These are phyloP conservation scores for Lontra canadensis DNA, from an alignment of 2,113 vertebrate species.

Conservation along the genomic window DNA sequence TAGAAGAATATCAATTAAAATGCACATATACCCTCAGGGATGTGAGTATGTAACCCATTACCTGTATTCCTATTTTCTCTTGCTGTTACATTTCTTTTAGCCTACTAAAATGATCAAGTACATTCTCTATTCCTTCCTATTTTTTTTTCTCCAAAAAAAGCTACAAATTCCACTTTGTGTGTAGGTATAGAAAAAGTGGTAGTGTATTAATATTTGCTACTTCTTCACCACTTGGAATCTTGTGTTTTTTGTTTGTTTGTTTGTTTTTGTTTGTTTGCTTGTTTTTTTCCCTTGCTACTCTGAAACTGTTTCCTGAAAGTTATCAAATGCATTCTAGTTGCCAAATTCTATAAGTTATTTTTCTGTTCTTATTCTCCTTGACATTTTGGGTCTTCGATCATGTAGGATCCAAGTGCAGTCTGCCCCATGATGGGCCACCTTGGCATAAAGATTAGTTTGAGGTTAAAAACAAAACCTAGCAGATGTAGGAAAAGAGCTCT, in stretches of 20 bases:
- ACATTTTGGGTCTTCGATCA: neutral
- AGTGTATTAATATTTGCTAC: neutral
- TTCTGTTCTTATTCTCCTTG: neutral
- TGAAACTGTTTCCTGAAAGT: neutral
- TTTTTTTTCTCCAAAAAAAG: neutral
- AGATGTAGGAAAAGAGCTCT: neutral
- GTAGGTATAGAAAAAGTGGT: neutral
- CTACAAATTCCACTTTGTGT: neutral
- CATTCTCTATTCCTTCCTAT: neutral
- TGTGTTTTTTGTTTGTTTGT: neutral
- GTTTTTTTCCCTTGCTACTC: neutral
- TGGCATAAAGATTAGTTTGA: neutral
- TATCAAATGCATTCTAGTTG: neutral
- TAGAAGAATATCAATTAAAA: neutral
- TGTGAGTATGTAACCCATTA: neutral
- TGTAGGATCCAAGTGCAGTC: neutral
- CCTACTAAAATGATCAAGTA: neutral
- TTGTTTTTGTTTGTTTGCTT: too few species aligned
- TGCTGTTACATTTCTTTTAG: neutral
- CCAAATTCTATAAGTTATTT: neutral
- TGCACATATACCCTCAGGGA: neutral
- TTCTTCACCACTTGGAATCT: neutral
- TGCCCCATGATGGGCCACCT: neutral
- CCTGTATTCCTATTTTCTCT: neutral
- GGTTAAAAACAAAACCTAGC: neutral